Evolutionary conservation across 2,797 vertebrate genomes (phyloP).

Genomic region (Danio jaintianensis): DNA sequence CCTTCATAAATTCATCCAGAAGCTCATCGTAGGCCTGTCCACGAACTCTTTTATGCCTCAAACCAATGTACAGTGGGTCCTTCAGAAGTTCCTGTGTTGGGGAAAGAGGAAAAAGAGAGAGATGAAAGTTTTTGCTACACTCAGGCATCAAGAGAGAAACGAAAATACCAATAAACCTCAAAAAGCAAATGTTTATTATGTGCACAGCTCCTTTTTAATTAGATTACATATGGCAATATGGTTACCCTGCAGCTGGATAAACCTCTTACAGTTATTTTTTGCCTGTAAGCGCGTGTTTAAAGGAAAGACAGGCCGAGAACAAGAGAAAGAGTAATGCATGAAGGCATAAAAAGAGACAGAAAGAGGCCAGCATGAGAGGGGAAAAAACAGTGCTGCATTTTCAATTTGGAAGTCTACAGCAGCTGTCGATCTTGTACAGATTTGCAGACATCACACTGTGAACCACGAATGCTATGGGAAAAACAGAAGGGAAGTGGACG

Average conservation of each 20-base stretch:
- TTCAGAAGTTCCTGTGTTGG: slow-evolving; percentile 84
- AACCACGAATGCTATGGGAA: neutral
- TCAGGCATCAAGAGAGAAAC: neutral
- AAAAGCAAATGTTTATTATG: slow-evolving; percentile 1
- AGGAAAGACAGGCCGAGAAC: neutral
- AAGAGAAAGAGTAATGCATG: slow-evolving; percentile 22
- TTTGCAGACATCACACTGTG: slow-evolving; percentile 16
- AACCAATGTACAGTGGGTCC: slow-evolving; percentile 95
- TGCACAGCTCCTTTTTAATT: slow-evolving; percentile 9
- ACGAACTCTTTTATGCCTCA: slow-evolving; percentile 91
- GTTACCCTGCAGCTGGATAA: slow-evolving; percentile 1
- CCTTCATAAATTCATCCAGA: slow-evolving; percentile 97
- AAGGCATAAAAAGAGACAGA: slow-evolving; percentile 26
- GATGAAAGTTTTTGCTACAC: neutral
- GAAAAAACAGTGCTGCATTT: slow-evolving; percentile 12
- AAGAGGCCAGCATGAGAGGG: slow-evolving; percentile 10
- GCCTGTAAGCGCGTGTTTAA: neutral
- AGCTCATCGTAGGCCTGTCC: slow-evolving; percentile 91
- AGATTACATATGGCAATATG: slow-evolving; percentile 17
- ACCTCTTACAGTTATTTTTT: slow-evolving; percentile 13
- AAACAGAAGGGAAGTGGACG: neutral
- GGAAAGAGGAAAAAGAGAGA: slow-evolving; percentile 25
- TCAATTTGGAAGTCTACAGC: slow-evolving; percentile 27
- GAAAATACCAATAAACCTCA: neutral
- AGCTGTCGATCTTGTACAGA: slow-evolving; percentile 16